Base-by-base conservation (phyloP, 2,113 vertebrate species). In the Geothlypis trichas region DNA sequence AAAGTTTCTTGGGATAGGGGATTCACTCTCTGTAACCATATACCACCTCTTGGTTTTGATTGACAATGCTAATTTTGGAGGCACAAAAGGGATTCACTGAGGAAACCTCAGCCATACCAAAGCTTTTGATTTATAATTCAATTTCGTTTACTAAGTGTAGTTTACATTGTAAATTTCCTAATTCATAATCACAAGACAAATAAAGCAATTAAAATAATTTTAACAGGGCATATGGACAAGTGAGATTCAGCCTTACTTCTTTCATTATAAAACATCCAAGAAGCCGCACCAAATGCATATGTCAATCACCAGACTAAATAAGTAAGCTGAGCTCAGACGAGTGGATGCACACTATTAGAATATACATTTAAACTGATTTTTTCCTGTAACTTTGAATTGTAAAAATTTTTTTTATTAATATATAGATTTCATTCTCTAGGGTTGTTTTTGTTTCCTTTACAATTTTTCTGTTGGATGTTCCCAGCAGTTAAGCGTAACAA, bases 11-110 rank as follows among this genome's bases (percentile, higher is more conserved):
- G 98, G 97, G 98, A 98, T 95, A 84, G 93, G 69, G 95, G 97
- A 96, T 97, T 97, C 97, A 95, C 97, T 98, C 97, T 90, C 91
- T 98, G 96, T 92, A 97, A 97, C 96, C 95, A 89, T 92, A 94
- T 81, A 97, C 98, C 97, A 98, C 98, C 97, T 97, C 97, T 98
- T 97, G 78, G 84, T 96, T 91, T 76, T 98, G 98, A 98, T 62
- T 96, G 98, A 87, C 97, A 97, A 55, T 4, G 57, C 95, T 98
- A 98, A 98, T 95, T 98, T 97, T 98, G 98, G 96, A 88, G 66
- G 76, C 84, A 96, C 87, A 91, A 88, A 96, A 97, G 94, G 84
- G 96, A 95, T 96, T 94, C 92, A 86, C 93, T 57, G 52, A 88
- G 90, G 94, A 96, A 97, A 96, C 19, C 68, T 91, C 66, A 80